These are phyloP conservation scores for Accipiter superciliosus DNA, from an alignment of 2,797 vertebrate species.

Conservation along the genomic window DNA sequence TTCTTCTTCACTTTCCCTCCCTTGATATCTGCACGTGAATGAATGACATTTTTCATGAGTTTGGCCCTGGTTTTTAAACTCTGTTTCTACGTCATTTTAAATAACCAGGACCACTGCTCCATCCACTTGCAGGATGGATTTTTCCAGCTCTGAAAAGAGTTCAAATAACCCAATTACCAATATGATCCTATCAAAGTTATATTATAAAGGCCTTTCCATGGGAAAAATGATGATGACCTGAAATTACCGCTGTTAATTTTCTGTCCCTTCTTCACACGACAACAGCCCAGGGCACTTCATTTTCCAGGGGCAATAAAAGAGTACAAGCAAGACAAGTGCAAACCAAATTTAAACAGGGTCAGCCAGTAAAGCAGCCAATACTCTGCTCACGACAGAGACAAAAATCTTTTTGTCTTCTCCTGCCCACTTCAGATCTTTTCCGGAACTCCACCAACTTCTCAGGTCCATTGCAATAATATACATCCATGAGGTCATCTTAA, in stretches of 20 bases:
- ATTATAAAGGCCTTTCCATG: not conserved
- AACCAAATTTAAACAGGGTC: slow-evolving; percentile 31
- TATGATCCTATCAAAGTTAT: not conserved
- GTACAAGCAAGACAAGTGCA: not conserved
- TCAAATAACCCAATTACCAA: not conserved
- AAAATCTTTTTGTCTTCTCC: slow-evolving; percentile 61
- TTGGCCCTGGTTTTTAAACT: not conserved
- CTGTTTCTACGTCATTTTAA: not conserved
- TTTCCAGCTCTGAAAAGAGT: not conserved
- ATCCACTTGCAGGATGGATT: not conserved
- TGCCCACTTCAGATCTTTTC: slow-evolving; percentile 56
- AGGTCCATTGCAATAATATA: slow-evolving; percentile 24
- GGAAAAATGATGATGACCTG: not conserved
- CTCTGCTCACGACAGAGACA: not conserved
- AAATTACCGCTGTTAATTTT: not conserved
- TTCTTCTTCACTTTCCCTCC: not conserved
- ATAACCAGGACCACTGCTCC: not conserved
- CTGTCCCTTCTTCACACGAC: not conserved
- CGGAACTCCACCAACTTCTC: slow-evolving; percentile 38
- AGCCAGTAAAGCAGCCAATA: not conserved
- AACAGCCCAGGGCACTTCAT: not conserved
- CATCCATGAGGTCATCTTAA: slow-evolving; percentile 25
- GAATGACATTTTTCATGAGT: not conserved
- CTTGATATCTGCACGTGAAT: not conserved
- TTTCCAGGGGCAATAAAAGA: not conserved